Percentiles rank a stretch among this genome's conserved stretches.
Conservation (phyloP, 2,888 invertebrate species). For the Lamellibrachia columna region DNA sequence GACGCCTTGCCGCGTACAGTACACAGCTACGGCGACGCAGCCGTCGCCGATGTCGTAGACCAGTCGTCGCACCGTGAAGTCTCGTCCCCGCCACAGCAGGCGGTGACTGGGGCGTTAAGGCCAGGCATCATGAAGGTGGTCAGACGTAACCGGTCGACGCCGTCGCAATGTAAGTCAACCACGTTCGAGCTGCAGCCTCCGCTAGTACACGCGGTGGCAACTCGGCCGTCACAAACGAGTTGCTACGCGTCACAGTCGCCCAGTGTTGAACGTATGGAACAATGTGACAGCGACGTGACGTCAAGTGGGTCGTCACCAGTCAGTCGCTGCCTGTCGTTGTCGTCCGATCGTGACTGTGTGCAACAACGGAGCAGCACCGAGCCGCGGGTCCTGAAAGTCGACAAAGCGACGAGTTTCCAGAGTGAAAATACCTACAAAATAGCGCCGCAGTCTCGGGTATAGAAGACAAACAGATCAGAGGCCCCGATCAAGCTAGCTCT, state of each 20-base stretch:
- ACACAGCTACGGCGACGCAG: neutral
- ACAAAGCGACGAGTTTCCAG: neutral
- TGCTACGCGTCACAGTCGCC: neutral
- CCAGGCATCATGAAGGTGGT: conserved; percentile 5
- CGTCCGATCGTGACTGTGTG: neutral
- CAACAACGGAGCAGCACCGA: neutral
- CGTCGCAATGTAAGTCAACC: neutral
- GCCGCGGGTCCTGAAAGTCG: neutral
- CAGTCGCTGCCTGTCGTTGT: too few species aligned
- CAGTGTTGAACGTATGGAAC: neutral
- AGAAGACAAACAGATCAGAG: neutral
- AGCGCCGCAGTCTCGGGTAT: neutral
- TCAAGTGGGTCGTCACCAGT: too few species aligned
- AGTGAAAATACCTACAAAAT: neutral
- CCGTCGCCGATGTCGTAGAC: neutral
- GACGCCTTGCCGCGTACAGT: neutral
- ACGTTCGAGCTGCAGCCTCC: neutral
- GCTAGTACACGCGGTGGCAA: neutral
- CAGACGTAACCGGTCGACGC: neutral
- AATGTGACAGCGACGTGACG: too few species aligned
- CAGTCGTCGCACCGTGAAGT: neutral
- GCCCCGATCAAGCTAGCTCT: neutral
- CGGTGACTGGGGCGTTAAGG: neutral
- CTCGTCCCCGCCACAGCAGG: neutral
- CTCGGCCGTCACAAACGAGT: neutral